phyloP scores from a whole-genome alignment of 2,888 invertebrate genomes.

The Drosophila putrida region DNA sequence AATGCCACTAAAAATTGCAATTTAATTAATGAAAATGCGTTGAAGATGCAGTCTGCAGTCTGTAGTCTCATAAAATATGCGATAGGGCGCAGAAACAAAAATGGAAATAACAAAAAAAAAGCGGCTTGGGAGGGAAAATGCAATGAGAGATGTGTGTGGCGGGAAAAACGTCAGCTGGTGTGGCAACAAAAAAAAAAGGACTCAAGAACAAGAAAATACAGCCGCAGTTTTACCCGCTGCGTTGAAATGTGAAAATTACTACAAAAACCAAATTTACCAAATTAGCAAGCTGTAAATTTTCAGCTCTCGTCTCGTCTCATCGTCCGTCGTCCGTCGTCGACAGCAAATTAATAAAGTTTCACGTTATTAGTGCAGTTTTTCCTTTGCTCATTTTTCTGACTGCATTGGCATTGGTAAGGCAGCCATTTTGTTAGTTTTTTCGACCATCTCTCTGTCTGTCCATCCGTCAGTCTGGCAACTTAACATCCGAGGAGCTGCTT shows the following conservation, averaged over 20 bases:
- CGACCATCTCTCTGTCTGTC: background rate
- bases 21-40: slow-evolving; percentile 74
- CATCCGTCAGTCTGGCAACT: slow-evolving; percentile 8
- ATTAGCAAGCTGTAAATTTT: slow-evolving; percentile 72
- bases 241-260: slow-evolving; percentile 56
- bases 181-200: slow-evolving; percentile 23
- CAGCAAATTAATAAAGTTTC: slow-evolving; percentile 76
- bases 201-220: slow-evolving; percentile 26
- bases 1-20: slow-evolving; percentile 62
- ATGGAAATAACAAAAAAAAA: slow-evolving; percentile 6
- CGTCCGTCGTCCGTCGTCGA: slow-evolving; percentile 17
- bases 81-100: slow-evolving; percentile 18
- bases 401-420: slow-evolving; percentile 15
- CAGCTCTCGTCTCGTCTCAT: slow-evolving; percentile 3
- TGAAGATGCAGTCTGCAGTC: slow-evolving; percentile 26
- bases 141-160: slow-evolving; percentile 20
- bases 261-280: slow-evolving; percentile 75
- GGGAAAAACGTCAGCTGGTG: slow-evolving; percentile 42
- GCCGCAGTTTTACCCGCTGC: slow-evolving; percentile 38
- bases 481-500: slow-evolving; percentile 9
- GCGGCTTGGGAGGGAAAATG: background rate
- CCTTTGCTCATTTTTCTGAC: slow-evolving; percentile 20
- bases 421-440: slow-evolving; percentile 8
- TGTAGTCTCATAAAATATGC: slow-evolving; percentile 44
- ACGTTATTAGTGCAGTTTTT: slow-evolving; percentile 60